Evolutionary conservation across 2,113 vertebrate species (phyloP), one percentile per base, ranked within the genome.

Genomic region (Crocuta crocuta): DNA sequence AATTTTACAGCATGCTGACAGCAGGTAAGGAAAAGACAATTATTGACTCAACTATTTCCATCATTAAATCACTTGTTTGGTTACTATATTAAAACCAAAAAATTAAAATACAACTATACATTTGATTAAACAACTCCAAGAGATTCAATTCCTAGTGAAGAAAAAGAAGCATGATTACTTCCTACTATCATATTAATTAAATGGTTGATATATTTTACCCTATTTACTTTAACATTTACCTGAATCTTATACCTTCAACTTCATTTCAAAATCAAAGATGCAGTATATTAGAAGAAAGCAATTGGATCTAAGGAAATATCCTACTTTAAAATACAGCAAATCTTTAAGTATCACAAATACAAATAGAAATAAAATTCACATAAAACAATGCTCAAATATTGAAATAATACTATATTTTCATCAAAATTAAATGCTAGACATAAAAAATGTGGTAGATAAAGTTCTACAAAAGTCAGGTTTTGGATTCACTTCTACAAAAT

Each of bases 261-360:
- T 96, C 50, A 80, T 61, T 91, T 97, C 79, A 87, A 78, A 96
- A 82, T 86, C 85, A 65, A 90, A 87, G 12, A 86, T 58, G 78
- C 19, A 79, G 0, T 23, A 33, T 53, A 7, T 80, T 84, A 53
- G 24, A 15, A 87, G 89, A 86, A 70, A 31, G 53, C 8, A 43
- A 21, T 28, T 70, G 16, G 23, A 35, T 23, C 19, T 88, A 93
- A 39, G 83, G 31, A 19, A 92, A 24, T 78, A 78, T 61, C 7
- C 17, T 71, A 85, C 78, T 79, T 78, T 45, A 92, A 87, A 82
- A 94, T 50, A 58, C 2, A 83, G n/a, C 53, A 71, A 82, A 73
- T 73, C 26, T 79, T 89, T 92, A 43, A 86, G 53, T 95, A 78
- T 50, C 28, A 74, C 26, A 55, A 95, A 53, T 92, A 76, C 35